These are phyloP conservation scores for Scytalopus superciliaris DNA, from an alignment of 2,113 vertebrate species.

Conservation along the genomic window DNA sequence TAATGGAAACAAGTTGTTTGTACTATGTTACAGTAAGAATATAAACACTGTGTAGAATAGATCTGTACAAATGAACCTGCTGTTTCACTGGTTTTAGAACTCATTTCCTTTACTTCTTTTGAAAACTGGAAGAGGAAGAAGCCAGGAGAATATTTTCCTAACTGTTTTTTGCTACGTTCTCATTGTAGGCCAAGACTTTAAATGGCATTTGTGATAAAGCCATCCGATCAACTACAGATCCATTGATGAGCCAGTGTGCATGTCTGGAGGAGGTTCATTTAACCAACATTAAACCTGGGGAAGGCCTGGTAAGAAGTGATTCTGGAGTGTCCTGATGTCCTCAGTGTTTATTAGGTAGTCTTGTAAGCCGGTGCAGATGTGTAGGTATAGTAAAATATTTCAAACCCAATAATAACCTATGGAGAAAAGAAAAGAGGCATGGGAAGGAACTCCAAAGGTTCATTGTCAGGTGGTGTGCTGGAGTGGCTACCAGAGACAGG, in stretches of 20 bases:
- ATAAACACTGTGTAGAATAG: neutral
- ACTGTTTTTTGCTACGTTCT: neutral
- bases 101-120: neutral
- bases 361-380: neutral
- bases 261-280: conserved; percentile 90
- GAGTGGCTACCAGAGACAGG: neutral
- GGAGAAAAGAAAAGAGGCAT: neutral
- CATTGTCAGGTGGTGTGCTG: neutral
- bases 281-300: conserved; percentile 83
- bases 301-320: conserved; percentile 87
- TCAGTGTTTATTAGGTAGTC: neutral
- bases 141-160: neutral
- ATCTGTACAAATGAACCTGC: neutral
- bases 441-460: neutral
- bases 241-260: conserved; percentile 79
- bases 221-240: conserved; percentile 80
- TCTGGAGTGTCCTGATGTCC: neutral
- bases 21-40: neutral
- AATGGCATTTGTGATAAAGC: conserved; percentile 91
- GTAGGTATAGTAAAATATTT: neutral
- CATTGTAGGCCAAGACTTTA: conserved; percentile 83
- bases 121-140: neutral
- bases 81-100: neutral
- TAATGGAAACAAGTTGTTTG: neutral
- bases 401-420: neutral